phyloP scores from a whole-genome alignment of 2,888 invertebrate species.

The Ichneumoninae sp. region DNA sequence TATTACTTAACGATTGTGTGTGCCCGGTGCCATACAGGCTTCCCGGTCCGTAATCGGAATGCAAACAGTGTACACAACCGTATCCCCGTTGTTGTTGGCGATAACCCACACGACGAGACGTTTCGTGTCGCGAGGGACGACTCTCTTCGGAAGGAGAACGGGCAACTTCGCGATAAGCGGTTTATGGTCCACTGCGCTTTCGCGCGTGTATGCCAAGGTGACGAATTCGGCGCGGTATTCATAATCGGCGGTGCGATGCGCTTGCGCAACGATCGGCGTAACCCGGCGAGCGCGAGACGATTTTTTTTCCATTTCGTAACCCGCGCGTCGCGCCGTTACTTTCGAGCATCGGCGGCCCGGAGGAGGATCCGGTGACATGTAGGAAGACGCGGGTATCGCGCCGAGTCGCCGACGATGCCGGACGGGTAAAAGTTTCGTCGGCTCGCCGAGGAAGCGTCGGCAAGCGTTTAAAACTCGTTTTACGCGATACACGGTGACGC shows the following conservation, averaged over 20 bases:
- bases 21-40: conserved; percentile 12
- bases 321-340: conserved; percentile 23
- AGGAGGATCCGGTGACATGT: conserved; percentile 44
- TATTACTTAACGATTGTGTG: conserved; percentile 62
- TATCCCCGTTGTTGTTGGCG: conserved; percentile 36
- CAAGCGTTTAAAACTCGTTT: conserved; percentile 59
- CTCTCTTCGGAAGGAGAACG: conserved; percentile 39
- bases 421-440: not conserved
- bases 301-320: conserved; percentile 53
- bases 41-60: conserved; percentile 49
- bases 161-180: conserved; percentile 31
- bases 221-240: conserved; percentile 56
- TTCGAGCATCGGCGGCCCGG: conserved; percentile 12
- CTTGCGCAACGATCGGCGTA: not conserved
- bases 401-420: conserved; percentile 25
- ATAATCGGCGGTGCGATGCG: conserved; percentile 11
- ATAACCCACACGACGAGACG: conserved; percentile 46
- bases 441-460: conserved; percentile 21
- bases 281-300: not conserved
- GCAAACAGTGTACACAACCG: conserved; percentile 36
- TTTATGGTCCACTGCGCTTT: conserved; percentile 49
- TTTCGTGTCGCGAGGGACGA: conserved; percentile 15
- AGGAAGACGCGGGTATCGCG: conserved; percentile 37
- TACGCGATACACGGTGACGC: conserved; percentile 22
- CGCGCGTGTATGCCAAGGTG: conserved; percentile 62